Evolutionary conservation across 2,113 vertebrate species (phyloP).

Genomic region (Conger conger): DNA sequence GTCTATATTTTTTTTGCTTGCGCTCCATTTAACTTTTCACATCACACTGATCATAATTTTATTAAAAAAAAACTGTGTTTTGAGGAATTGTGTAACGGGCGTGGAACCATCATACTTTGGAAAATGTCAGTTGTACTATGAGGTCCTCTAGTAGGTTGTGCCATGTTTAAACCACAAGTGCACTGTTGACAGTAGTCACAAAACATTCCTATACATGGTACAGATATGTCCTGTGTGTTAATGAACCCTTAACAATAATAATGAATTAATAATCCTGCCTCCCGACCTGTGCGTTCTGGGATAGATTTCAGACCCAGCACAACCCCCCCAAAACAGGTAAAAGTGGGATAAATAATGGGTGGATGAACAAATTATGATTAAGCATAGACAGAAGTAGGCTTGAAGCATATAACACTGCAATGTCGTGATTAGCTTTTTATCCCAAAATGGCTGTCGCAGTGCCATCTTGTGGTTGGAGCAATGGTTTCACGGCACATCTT

Average conservation of each 20-base stretch:
- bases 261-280: too few relatives aligned
- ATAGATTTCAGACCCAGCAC: too few relatives aligned
- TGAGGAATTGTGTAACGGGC: background rate
- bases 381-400: background rate
- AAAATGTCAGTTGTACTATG: constrained; percentile 26
- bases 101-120: background rate
- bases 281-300: too few relatives aligned
- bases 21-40: too few relatives aligned
- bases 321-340: too few relatives aligned
- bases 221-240: too few relatives aligned
- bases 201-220: too few relatives aligned
- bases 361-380: too few relatives aligned
- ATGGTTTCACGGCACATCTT: background rate
- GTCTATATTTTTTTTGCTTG: background rate
- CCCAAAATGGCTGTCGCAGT: constrained; percentile 13
- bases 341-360: too few relatives aligned
- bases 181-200: background rate
- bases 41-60: background rate
- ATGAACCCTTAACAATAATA: too few relatives aligned
- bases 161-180: too few relatives aligned
- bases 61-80: background rate
- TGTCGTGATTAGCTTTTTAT: background rate
- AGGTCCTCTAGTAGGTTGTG: too few relatives aligned
- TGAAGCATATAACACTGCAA: background rate
- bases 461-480: constrained; percentile 43